Conservation (phyloP, 2,888 invertebrate species). For the Dicycla oo region DNA sequence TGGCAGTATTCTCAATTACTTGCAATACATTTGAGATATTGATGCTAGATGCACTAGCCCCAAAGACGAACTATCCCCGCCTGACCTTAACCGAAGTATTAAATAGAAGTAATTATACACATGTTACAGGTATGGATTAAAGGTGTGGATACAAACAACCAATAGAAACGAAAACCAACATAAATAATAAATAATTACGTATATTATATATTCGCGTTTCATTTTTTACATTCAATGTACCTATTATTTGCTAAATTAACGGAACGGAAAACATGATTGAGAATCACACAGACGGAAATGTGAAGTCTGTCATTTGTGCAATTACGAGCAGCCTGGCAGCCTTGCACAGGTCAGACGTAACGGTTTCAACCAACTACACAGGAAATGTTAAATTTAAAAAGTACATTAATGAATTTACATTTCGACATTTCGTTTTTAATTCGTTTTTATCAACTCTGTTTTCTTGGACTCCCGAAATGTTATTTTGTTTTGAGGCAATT, state of each 20-base stretch:
- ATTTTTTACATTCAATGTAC: conserved; percentile 35
- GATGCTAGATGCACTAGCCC: too few species aligned
- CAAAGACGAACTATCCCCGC: too few species aligned
- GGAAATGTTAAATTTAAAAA: conserved; percentile 47
- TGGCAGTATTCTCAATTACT: too few species aligned
- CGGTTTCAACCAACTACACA: conserved; percentile 49
- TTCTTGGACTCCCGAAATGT: background rate
- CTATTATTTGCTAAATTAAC: conserved; percentile 64
- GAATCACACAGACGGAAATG: conserved; percentile 61
- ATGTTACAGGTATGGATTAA: too few species aligned
- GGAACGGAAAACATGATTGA: conserved; percentile 55
- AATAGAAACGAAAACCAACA: conserved; percentile 38
- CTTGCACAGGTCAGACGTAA: conserved; percentile 51
- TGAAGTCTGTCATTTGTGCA: conserved; percentile 65
- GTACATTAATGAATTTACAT: conserved; percentile 25
- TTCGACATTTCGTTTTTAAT: conserved; percentile 17
- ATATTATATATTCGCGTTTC: conserved; percentile 52
- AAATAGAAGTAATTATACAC: too few species aligned
- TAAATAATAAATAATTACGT: conserved; percentile 30
- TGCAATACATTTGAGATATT: too few species aligned
- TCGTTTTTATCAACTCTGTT: conserved; percentile 17
- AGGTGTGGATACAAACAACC: too few species aligned
- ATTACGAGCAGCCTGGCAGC: conserved; percentile 48
- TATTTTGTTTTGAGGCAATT: background rate
- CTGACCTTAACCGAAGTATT: too few species aligned